These are phyloP conservation scores for Notodonta dromedarius DNA, from an alignment of 2,888 invertebrate species.

Conservation along the genomic window DNA sequence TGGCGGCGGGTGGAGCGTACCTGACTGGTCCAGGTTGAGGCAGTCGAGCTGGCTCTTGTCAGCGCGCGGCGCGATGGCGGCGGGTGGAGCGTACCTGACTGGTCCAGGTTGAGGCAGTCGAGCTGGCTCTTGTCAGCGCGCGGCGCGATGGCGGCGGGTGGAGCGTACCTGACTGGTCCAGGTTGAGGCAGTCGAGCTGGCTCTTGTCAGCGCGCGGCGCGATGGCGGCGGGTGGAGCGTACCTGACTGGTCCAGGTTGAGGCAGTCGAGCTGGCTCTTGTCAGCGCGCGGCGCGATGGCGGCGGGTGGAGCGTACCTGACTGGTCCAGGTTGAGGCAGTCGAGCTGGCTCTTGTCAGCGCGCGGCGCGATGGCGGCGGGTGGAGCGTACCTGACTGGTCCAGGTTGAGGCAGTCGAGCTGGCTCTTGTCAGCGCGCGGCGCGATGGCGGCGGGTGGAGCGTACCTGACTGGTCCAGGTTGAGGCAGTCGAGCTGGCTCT, in stretches of 20 bases:
- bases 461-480: conserved; percentile 66
- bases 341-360: conserved; percentile 75
- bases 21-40: conserved; percentile 72
- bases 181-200: conserved; percentile 75
- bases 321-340: conserved; percentile 78
- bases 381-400: conserved; percentile 56
- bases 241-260: conserved; percentile 70
- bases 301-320: conserved; percentile 28
- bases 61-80: conserved; percentile 72
- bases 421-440: conserved; percentile 77
- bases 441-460: conserved; percentile 59
- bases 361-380: conserved; percentile 69
- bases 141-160: conserved; percentile 65
- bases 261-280: conserved; percentile 76
- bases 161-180: conserved; percentile 59
- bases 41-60: conserved; percentile 77
- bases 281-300: conserved; percentile 74
- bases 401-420: conserved; percentile 75
- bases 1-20: conserved; percentile 42
- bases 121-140: conserved; percentile 76
- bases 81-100: conserved; percentile 36
- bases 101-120: conserved; percentile 78
- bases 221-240: conserved; percentile 50
- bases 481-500: conserved; percentile 77
- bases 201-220: conserved; percentile 78